Conservation (phyloP, 2,888 invertebrate species). For the Cheilosia impressa region DNA sequence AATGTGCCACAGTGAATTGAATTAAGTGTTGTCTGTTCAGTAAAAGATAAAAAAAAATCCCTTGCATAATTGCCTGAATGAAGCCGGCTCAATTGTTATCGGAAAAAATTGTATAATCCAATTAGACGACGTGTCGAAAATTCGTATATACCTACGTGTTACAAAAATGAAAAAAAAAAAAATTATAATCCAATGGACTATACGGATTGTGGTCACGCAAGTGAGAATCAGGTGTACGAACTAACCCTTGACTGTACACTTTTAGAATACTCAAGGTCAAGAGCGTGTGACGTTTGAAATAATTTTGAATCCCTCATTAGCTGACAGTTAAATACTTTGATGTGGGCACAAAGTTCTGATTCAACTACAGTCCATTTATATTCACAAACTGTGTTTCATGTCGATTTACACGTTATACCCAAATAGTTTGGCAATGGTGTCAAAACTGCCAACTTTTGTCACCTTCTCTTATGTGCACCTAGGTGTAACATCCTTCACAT, state of each 20-base stretch:
- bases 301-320: neutral
- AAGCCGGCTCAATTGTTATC: slow-evolving; percentile 48
- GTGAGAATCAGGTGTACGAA: slow-evolving; percentile 1
- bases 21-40: slow-evolving; percentile 6
- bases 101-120: slow-evolving; percentile 7
- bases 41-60: neutral
- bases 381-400: too few species aligned
- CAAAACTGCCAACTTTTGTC: too few species aligned
- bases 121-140: slow-evolving; percentile 26
- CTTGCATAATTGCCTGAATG: neutral
- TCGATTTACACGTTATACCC: too few species aligned
- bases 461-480: too few species aligned
- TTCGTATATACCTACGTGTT: slow-evolving; percentile 14
- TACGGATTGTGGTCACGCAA: slow-evolving; percentile 8
- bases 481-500: too few species aligned
- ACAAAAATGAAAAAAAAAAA: neutral
- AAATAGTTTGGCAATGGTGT: too few species aligned
- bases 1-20: slow-evolving; percentile 29
- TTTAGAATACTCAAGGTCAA: slow-evolving; percentile 11
- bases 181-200: slow-evolving; percentile 4
- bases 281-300: neutral
- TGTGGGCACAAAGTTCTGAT: neutral
- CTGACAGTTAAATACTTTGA: neutral
- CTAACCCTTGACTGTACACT: neutral
- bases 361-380: neutral